These are phyloP conservation scores for Lucilia cuprina DNA, from an alignment of 1,140 invertebrate genomes.

Conservation along the genomic window DNA sequence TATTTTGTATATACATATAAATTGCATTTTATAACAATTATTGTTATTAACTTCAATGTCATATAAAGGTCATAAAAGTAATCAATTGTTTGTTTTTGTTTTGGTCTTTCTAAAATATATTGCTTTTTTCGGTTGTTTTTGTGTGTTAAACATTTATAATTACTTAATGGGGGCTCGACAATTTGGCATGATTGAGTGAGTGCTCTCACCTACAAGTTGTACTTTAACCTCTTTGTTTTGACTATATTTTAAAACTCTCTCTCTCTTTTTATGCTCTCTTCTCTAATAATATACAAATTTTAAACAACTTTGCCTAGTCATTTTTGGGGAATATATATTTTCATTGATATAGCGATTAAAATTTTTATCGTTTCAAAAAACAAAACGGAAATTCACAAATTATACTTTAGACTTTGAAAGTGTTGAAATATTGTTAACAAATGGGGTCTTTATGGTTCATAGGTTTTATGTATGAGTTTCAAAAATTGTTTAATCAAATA, in stretches of 20 bases:
- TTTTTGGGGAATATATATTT: neutral
- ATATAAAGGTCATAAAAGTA: neutral
- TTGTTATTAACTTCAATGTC: neutral
- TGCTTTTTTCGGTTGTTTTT: neutral
- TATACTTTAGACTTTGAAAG: neutral
- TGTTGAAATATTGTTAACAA: neutral
- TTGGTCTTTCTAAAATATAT: neutral
- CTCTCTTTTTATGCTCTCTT: neutral
- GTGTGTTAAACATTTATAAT: neutral
- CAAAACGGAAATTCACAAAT: too few species aligned
- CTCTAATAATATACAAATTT: too few species aligned
- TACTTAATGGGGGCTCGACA: neutral
- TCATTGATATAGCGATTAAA: neutral
- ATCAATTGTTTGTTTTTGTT: neutral
- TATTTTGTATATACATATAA: neutral
- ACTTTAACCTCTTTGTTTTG: neutral
- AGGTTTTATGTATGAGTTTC: neutral
- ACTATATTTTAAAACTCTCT: neutral
- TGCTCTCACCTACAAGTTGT: neutral
- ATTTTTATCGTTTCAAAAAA: too few species aligned
- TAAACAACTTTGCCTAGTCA: neutral
- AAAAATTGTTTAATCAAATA: too few species aligned
- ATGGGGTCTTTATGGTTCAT: neutral
- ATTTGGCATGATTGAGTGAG: neutral
- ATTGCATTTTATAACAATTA: neutral